Conservation (phyloP, 2,797 vertebrate genomes). For the Melanogrammus aeglefinus region DNA sequence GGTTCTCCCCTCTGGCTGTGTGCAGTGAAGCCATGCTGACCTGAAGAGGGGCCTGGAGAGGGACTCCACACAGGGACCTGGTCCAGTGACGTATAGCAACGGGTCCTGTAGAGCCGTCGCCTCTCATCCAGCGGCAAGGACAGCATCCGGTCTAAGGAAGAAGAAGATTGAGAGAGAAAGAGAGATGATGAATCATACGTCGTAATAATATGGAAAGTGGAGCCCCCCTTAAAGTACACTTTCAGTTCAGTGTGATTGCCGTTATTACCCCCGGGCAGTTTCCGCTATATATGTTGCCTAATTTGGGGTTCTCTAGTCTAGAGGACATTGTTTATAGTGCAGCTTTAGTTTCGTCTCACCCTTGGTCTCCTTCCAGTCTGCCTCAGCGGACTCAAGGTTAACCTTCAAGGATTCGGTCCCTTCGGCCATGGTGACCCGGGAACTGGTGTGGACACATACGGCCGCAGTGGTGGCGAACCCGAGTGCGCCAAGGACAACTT, state of each 20-base stretch:
- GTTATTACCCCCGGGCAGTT: not conserved
- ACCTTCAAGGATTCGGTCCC: constrained; percentile 33
- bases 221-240: not conserved
- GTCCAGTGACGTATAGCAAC: constrained; percentile 67
- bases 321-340: not conserved
- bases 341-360: constrained; percentile 62
- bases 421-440: constrained; percentile 61
- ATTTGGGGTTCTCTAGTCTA: not conserved
- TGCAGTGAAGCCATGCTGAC: constrained; percentile 53
- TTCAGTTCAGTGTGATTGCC: not conserved
- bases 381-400: constrained; percentile 62
- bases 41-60: constrained; percentile 22
- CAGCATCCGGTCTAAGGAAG: constrained; percentile 64
- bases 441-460: constrained; percentile 61
- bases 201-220: not conserved
- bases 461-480: constrained; percentile 48
- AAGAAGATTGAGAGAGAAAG: constrained; percentile 36
- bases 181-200: not conserved
- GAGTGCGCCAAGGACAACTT: constrained; percentile 46
- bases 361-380: constrained; percentile 72
- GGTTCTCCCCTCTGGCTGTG: not conserved
- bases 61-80: constrained; percentile 63
- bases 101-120: constrained; percentile 73
- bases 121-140: constrained; percentile 72
- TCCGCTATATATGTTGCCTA: not conserved